Conservation (phyloP, 2,113 vertebrate species). For the Oxygymnocypris stewartii region DNA sequence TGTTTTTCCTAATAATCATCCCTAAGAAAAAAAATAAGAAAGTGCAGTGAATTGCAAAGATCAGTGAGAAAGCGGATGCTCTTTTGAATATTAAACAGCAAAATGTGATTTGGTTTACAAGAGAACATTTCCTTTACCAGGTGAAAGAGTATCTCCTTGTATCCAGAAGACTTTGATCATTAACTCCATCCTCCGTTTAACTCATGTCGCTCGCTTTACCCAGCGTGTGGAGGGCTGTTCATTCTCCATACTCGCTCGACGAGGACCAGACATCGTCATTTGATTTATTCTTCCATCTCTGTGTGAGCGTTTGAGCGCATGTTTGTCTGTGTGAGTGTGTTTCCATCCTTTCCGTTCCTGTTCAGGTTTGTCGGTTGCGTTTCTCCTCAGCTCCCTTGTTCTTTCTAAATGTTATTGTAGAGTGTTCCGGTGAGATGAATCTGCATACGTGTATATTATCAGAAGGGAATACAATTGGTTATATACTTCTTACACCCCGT, state of each 20-base stretch:
- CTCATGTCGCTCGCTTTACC: constrained; percentile 51
- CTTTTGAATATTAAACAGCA: constrained; percentile 62
- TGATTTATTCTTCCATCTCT: neutral
- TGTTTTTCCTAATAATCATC: constrained; percentile 74
- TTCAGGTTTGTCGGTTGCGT: neutral
- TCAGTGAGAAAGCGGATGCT: constrained; percentile 53
- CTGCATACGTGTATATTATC: constrained; percentile 87
- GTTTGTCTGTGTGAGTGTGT: neutral
- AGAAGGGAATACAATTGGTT: constrained; percentile 88
- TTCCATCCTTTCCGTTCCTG: neutral
- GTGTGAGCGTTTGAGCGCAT: neutral
- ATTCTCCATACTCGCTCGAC: neutral
- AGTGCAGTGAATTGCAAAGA: constrained; percentile 56
- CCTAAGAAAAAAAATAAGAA: constrained; percentile 63
- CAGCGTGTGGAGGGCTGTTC: constrained; percentile 25
- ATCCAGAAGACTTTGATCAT: constrained; percentile 35
- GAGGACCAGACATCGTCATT: constrained; percentile 12
- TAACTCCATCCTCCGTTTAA: constrained; percentile 43
- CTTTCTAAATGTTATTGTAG: constrained; percentile 89
- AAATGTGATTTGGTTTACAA: constrained; percentile 70
- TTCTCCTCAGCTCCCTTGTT: constrained; percentile 80
- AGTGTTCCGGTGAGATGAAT: constrained; percentile 86
- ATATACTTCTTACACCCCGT: constrained; percentile 82
- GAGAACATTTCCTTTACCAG: constrained; percentile 51
- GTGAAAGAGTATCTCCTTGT: constrained; percentile 45